phyloP scores from a whole-genome alignment of 2,888 invertebrate genomes.

The Parnassius mnemosyne region DNA sequence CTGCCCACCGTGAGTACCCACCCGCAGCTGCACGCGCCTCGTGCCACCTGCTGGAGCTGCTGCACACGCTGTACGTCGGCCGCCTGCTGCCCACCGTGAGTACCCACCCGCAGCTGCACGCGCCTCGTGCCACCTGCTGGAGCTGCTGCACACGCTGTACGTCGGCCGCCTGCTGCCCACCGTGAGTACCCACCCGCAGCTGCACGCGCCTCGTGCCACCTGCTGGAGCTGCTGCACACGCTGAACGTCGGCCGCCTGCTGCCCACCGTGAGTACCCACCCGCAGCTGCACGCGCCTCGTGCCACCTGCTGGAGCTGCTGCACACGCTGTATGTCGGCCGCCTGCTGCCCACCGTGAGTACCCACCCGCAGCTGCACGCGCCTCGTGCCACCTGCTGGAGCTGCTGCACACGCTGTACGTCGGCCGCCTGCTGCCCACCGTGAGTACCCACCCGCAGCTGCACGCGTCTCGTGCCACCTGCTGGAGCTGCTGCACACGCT shows the following conservation, averaged over 20 bases:
- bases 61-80: slow-evolving; percentile 1
- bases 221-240: background rate
- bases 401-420: slow-evolving; percentile 48
- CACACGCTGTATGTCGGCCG: slow-evolving; percentile 91
- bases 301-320: slow-evolving; percentile 94
- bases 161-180: background rate
- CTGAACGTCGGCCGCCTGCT: slow-evolving; percentile 83
- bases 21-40: background rate
- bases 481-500: background rate
- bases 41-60: background rate
- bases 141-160: background rate
- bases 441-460: slow-evolving; percentile 92
- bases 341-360: slow-evolving; percentile 86
- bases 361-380: slow-evolving; percentile 90
- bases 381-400: slow-evolving; percentile 81
- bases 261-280: slow-evolving; percentile 73
- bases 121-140: slow-evolving; percentile 2
- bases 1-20: background rate
- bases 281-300: slow-evolving; percentile 85
- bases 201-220: background rate
- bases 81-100: background rate
- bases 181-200: background rate
- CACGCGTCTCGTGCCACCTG: slow-evolving; percentile 63
- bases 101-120: background rate
- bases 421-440: slow-evolving; percentile 92